phyloP scores from a whole-genome alignment of 2,113 vertebrate genomes.

The Myodes glareolus region DNA sequence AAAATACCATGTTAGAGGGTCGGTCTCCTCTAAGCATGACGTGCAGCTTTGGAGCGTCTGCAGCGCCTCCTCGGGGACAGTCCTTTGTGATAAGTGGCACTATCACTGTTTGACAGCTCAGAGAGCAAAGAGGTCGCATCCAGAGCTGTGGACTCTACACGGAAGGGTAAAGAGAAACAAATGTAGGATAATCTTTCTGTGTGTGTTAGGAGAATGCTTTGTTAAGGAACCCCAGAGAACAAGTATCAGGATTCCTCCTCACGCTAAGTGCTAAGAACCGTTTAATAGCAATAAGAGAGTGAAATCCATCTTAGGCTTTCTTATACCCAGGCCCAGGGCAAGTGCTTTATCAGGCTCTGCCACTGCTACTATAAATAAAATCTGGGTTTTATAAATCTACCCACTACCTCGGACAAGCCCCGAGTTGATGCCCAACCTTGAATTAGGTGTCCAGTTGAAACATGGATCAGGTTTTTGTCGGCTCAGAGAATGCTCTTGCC shows the following conservation, averaged over 20 bases:
- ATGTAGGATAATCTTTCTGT: not conserved
- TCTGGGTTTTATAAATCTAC: not conserved
- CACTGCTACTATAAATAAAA: not conserved
- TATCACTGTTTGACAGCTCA: not conserved
- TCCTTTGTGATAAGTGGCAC: not conserved
- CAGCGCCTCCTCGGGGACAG: not conserved
- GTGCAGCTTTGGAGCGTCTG: too few relatives aligned
- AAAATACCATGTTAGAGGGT: not conserved
- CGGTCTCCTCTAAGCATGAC: not conserved
- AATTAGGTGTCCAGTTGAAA: not conserved
- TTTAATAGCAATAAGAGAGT: constrained; percentile 5
- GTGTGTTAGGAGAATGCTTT: not conserved
- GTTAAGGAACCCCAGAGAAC: not conserved
- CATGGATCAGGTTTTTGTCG: not conserved
- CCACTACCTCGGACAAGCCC: not conserved
- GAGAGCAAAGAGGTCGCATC: not conserved
- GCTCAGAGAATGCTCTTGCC: not conserved
- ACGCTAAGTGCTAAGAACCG: not conserved
- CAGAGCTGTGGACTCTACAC: not conserved
- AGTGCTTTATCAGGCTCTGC: not conserved
- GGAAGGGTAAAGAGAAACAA: not conserved
- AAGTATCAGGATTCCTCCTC: not conserved
- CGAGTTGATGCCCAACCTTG: not conserved
- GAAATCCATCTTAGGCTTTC: not conserved
- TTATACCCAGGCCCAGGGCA: not conserved